Evolutionary conservation across 37 sponge, comb jelly and placozoan species (phyloP).

Genomic region (Halichondria panicea): DNA sequence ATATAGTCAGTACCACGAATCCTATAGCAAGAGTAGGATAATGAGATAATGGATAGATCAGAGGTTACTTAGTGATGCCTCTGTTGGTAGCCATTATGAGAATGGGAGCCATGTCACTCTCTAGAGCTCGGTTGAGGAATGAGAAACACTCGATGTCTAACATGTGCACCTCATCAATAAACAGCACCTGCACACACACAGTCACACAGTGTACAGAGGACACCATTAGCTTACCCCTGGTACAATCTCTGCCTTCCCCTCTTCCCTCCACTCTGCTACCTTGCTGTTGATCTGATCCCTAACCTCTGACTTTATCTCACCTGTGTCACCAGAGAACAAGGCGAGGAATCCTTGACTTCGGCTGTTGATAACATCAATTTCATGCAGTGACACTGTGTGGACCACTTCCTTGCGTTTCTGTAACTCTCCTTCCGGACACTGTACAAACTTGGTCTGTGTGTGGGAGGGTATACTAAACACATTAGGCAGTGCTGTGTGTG

Average conservation of each 20-base stretch:
- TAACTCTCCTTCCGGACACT: conserved; percentile 98
- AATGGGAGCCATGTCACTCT: conserved; percentile 94
- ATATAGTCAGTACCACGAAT: conserved; percentile 93
- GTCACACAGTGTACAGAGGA: neutral
- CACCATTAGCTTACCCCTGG: conserved; percentile 79
- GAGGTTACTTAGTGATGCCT: conserved; percentile 82
- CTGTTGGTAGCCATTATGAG: conserved; percentile 99
- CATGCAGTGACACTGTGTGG: conserved; percentile 97
- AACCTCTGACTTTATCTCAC: conserved; percentile 95
- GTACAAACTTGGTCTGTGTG: conserved; percentile 92
- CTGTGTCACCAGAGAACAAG: conserved; percentile 90
- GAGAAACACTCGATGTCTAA: conserved; percentile 99
- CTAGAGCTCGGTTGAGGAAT: conserved; percentile 95
- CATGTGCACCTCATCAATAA: conserved; percentile 99
- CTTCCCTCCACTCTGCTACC: conserved; percentile 98
- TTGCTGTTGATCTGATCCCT: conserved; percentile 98
- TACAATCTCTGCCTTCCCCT: conserved; percentile 98
- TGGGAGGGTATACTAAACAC: neutral
- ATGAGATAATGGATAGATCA: neutral
- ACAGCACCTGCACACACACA: conserved; percentile 71
- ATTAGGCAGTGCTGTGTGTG: neutral
- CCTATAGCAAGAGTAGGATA: conserved; percentile 22
- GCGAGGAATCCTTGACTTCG: conserved; percentile 96
- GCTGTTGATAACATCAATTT: conserved; percentile 99
- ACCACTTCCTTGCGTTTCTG: conserved; percentile 99